Conservation (phyloP, 2,797 vertebrate genomes). For the Chelonia mydas region DNA sequence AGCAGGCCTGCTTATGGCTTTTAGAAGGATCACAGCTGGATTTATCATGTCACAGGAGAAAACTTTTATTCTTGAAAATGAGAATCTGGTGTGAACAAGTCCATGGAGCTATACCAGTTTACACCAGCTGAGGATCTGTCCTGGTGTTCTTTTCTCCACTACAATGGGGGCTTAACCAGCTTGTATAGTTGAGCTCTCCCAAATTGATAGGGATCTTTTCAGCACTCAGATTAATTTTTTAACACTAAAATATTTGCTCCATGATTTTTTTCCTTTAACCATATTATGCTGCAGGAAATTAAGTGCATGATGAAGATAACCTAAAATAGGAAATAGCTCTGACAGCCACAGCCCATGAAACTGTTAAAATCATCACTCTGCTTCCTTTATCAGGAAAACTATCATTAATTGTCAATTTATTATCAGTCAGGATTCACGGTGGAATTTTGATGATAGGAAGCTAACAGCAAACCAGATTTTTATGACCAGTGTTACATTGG, state of each 20-base stretch:
- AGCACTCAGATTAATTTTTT: constrained; percentile 31
- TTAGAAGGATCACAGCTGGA: neutral
- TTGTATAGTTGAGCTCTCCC: neutral
- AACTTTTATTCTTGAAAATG: neutral
- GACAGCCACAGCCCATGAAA: constrained; percentile 78
- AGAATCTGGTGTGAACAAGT: neutral
- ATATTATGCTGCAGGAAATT: constrained; percentile 82
- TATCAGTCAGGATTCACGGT: constrained; percentile 31
- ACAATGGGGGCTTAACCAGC: fast-evolving
- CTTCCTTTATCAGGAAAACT: constrained; percentile 64
- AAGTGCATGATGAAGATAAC: constrained; percentile 87
- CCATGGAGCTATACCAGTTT: neutral
- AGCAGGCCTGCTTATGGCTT: neutral
- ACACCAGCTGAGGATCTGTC: neutral
- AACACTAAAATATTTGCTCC: constrained; percentile 2
- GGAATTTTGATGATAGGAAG: constrained; percentile 23
- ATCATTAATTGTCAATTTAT: constrained; percentile 47
- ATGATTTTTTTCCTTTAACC: constrained; percentile 63
- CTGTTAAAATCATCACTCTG: constrained; percentile 8
- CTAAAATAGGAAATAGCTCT: constrained; percentile 84
- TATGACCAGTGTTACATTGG: constrained; percentile 22
- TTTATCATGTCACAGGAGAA: fast-evolving
- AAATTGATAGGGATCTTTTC: constrained; percentile 23
- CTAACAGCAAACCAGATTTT: neutral
- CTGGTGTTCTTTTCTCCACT: neutral